phyloP scores from a whole-genome alignment of 2,113 vertebrate species.

The Aix galericulata region DNA sequence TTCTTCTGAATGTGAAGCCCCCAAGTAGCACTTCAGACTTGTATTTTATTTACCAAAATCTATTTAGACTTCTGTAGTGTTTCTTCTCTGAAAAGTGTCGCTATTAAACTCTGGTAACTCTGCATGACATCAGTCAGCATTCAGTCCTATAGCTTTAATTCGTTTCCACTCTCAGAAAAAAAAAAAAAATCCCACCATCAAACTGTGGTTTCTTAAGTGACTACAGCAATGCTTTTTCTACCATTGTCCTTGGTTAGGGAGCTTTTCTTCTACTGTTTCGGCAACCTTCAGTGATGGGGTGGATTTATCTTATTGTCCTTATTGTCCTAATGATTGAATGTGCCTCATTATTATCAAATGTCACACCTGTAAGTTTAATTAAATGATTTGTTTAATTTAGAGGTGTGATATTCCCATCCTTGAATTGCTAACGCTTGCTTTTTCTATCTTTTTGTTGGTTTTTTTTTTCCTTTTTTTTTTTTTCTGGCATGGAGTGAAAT shows the following conservation, averaged over 20 bases:
- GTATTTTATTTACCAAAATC: neutral
- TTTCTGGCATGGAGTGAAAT: neutral
- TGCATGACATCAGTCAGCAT: neutral
- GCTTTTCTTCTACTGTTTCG: neutral
- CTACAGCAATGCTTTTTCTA: neutral
- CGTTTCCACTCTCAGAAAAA: neutral
- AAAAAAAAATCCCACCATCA: neutral
- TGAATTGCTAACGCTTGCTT: neutral
- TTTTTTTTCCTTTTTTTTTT: neutral
- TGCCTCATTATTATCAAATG: neutral
- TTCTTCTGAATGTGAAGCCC: neutral
- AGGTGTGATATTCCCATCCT: slow-evolving; percentile 10
- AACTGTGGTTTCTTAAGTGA: neutral
- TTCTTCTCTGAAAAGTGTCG: neutral
- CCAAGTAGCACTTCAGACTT: neutral
- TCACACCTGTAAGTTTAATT: slow-evolving; percentile 45
- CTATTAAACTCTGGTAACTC: accelerated
- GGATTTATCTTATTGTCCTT: neutral
- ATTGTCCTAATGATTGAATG: neutral
- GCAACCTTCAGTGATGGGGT: neutral
- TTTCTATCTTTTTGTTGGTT: neutral
- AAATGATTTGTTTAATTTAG: slow-evolving; percentile 49
- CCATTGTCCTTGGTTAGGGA: neutral
- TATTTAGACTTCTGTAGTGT: neutral
- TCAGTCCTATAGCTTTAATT: neutral